Base-by-base conservation (phyloP, 2,797 vertebrate genomes). In the Emydoidea blandingii region DNA sequence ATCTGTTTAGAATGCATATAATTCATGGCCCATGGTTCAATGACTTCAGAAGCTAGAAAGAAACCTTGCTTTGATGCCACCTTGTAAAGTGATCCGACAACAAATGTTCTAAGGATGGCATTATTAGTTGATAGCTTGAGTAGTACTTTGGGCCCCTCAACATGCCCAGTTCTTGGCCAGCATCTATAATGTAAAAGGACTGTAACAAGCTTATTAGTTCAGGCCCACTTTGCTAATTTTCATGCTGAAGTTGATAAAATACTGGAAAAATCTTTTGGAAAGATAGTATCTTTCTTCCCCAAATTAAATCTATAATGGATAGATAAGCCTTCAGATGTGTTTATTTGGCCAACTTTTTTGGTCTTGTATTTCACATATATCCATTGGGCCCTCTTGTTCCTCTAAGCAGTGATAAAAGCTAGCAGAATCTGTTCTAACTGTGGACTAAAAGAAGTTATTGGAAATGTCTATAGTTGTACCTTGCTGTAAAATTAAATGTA, bases 81-180 rank as follows among this genome's bases (percentile, higher is more conserved):
- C 44, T 9, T 82, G 47, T 41, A 54, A 72, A 37, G 15, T 2
- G 79, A 83, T 74, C 82, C 57, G 23, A 34, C 81, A 78, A 78
- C 18, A 1, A 31, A 29, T 47, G 76, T 25, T 90, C 29, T 87
- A 85, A 89, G 49, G 54, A 4, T 59, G 53, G 82, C 81, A 89
- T 85, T 86, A n/a, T 91, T 95, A 34, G 90, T 95, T 95, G n/a
- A 82, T 47, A 76, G 31, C 78, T 78, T 79, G n/a, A 82, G 53
- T 79, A 81, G 19, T 81, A n/a, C 83, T 62, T 82, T 87, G 68
- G 47, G 11, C 57, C 91, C 54, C 86, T 94, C 81, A 78, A 65
- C 72, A n/a, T 74, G 80, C 93, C 44, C 85, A 53, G 34, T 82
- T 87, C 34, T 87, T 79, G 68, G 52, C 79, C 68, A 92, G 85